Conservation (phyloP, 2,888 invertebrate genomes). For the Formica aserva region DNA sequence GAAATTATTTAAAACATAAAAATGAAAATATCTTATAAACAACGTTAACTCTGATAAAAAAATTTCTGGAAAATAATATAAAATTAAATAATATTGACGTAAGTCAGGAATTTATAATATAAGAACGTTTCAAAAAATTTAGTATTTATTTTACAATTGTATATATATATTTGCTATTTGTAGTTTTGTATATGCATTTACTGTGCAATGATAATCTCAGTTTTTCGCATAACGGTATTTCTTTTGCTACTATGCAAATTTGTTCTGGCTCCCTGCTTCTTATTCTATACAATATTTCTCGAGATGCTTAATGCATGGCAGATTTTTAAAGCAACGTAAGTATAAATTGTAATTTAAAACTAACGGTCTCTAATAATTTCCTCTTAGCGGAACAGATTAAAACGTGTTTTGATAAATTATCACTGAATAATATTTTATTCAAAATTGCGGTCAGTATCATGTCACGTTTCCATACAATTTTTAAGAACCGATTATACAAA, state of each 20-base stretch:
- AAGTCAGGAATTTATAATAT: neutral
- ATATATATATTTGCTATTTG: conserved; percentile 8
- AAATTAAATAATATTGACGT: neutral
- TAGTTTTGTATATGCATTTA: neutral
- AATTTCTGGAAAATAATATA: neutral
- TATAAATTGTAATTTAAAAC: neutral
- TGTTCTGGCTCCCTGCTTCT: conserved; percentile 19
- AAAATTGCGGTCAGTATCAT: neutral
- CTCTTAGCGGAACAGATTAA: neutral
- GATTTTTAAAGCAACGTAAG: conserved; percentile 18
- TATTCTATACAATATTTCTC: conserved; percentile 18
- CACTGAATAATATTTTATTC: neutral
- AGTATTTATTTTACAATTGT: neutral
- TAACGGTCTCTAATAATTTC: neutral
- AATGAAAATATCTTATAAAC: neutral
- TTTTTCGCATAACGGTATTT: conserved; percentile 34
- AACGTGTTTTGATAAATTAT: neutral
- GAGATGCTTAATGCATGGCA: neutral
- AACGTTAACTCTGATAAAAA: neutral
- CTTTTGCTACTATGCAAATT: conserved; percentile 5
- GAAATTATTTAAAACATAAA: neutral
- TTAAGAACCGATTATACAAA: neutral
- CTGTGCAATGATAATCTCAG: conserved; percentile 19
- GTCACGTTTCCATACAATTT: neutral
- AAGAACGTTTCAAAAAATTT: neutral